phyloP scores from a whole-genome alignment of 2,797 vertebrate species.

The Microctenopoma stevenorrisi region DNA sequence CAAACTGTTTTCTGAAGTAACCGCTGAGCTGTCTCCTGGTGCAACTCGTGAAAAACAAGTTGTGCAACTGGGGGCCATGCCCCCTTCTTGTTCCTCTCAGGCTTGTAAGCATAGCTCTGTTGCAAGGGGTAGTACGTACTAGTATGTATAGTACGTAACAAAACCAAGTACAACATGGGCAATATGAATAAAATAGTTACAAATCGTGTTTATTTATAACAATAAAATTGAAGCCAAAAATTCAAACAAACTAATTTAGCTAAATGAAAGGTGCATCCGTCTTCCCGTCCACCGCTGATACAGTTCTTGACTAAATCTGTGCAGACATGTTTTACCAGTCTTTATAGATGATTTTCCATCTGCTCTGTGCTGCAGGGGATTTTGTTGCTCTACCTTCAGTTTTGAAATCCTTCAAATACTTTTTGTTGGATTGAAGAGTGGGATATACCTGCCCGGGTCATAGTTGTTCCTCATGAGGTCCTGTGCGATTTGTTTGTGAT shows the following conservation, averaged over 20 bases:
- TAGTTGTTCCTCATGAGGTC: no score
- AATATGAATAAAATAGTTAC: neutral
- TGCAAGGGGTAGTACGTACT: slow-evolving; percentile 36
- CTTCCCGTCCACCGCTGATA: no score
- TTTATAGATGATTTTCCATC: neutral
- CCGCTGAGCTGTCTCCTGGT: slow-evolving; percentile 65
- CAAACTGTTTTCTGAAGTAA: slow-evolving; percentile 62
- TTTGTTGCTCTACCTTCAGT: neutral
- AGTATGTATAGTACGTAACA: neutral
- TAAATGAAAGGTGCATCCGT: no score
- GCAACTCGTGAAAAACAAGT: slow-evolving; percentile 73
- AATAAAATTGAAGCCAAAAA: neutral
- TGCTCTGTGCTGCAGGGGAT: neutral
- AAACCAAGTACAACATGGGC: neutral
- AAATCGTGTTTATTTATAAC: neutral
- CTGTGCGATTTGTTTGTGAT: neutral
- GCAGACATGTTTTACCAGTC: neutral
- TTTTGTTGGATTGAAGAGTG: no score
- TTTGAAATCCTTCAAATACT: no score
- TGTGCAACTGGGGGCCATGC: slow-evolving; percentile 73
- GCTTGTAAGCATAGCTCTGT: slow-evolving; percentile 68
- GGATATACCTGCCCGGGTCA: no score
- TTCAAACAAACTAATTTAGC: no score
- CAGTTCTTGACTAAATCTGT: no score
- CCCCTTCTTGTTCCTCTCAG: slow-evolving; percentile 73